Evolutionary conservation across 2,888 invertebrate genomes (phyloP).

Genomic region (Eupithecia dodoneata): DNA sequence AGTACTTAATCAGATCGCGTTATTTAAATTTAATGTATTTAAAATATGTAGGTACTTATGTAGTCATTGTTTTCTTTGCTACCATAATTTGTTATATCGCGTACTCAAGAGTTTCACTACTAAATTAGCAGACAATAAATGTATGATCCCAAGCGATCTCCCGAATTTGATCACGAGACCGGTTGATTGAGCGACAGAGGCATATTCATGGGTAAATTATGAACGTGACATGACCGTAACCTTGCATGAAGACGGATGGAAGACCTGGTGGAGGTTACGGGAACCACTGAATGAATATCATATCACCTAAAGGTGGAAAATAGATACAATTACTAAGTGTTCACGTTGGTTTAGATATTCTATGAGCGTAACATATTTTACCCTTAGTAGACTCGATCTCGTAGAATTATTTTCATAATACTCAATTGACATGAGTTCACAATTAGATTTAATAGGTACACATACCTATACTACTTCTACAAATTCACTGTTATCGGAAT

Average conservation of each 20-base stretch:
- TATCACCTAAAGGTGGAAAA: neutral
- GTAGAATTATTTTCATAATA: neutral
- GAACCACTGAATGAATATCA: neutral
- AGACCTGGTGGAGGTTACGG: neutral
- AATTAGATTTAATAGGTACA: neutral
- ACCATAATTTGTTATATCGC: neutral
- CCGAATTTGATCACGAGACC: neutral
- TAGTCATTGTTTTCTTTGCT: neutral
- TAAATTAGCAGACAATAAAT: neutral
- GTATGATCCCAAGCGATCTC: neutral
- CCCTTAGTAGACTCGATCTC: neutral
- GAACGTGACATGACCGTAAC: neutral
- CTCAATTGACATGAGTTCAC: neutral
- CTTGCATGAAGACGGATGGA: neutral
- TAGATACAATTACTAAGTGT: neutral
- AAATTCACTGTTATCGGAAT: neutral
- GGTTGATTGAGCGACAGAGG: neutral
- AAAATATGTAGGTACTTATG: no score
- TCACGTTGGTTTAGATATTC: neutral
- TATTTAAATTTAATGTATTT: no score
- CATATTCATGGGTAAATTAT: neutral
- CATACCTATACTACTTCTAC: neutral
- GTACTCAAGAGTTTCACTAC: neutral
- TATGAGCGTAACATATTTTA: no score
- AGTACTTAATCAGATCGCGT: no score